Evolutionary conservation across 2,888 invertebrate genomes (phyloP), one percentile per base, ranked within the genome.

Genomic region (Bruchidius siliquastri): DNA sequence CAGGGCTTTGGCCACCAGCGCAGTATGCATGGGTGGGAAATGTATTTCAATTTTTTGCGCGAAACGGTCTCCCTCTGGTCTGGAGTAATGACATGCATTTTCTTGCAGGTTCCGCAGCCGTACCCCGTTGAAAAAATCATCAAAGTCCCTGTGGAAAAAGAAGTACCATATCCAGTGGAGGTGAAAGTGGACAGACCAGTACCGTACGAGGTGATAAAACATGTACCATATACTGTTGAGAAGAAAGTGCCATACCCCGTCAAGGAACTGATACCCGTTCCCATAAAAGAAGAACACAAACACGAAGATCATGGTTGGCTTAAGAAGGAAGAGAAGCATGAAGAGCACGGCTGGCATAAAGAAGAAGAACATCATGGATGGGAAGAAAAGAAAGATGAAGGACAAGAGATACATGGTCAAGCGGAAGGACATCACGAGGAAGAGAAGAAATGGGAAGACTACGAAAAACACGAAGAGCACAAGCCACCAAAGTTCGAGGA

Each of bases 121-220:
- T 92, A 91, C 85, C 90, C 92, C 76, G 91, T 92, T 22, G 77
- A 78, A 22, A 79, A 78, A 72, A 90, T 92, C 79, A 91, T 93
- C 18, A 92, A 92, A 85, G 90, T 87, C 20, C 92, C 92, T 30
- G 93, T 94, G n/a, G 91, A 92, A 81, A 93, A 92, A 13, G 91
- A 92, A 74, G 90, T 91, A 82, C 92, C 92, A 73, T 92, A 91
- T 85, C 90, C 92, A 77, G 91, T 92, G 22, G 75, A 79, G 80
- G 76, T 74, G 4, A 73, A 74, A 69, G 67, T 74, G 2, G 76
- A 76, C 26, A 66, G 74, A 20, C 74, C 74, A n/a, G 76, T 76
- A 68, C 76, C 76, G 0, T 74, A 73, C 32, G 76, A 76, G 22
- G 73, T 76, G 2, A 67, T 73, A 0, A 76, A 76, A 73, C 74